Conservation (phyloP, 2,113 vertebrate species). For the Notarius quadriscutis region DNA sequence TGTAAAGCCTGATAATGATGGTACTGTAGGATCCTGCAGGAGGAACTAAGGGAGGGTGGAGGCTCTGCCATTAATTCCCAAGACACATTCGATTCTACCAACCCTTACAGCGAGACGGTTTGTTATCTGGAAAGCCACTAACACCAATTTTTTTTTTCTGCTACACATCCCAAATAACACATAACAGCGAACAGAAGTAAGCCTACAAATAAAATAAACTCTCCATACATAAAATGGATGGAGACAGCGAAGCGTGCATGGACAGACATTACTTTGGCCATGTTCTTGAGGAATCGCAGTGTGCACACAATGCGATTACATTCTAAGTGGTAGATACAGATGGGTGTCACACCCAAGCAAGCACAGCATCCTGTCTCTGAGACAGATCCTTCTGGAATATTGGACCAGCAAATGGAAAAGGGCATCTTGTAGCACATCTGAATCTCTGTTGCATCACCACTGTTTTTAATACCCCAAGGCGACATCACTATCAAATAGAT, state of each 20-base stretch:
- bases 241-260: conserved; percentile 24
- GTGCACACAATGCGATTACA: conserved; percentile 35
- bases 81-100: conserved; percentile 60
- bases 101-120: conserved; percentile 60
- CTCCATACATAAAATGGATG: conserved; percentile 26
- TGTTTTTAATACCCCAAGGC: conserved; percentile 42
- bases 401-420: conserved; percentile 45
- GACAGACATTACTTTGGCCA: not conserved
- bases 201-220: conserved; percentile 1
- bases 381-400: conserved; percentile 51
- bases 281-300: not conserved
- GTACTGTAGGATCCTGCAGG: conserved; percentile 48
- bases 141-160: conserved; percentile 28
- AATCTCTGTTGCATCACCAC: conserved; percentile 7
- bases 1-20: conserved; percentile 63
- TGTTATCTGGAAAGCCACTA: conserved; percentile 63
- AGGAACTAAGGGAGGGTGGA: conserved; percentile 39
- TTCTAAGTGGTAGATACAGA: conserved; percentile 23
- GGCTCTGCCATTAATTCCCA: conserved; percentile 57
- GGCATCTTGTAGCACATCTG: conserved; percentile 37
- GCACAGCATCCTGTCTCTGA: conserved; percentile 54
- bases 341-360: conserved; percentile 36
- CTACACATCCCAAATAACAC: conserved; percentile 42
- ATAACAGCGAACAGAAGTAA: conserved; percentile 46
- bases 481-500: conserved; percentile 2